phyloP scores from a whole-genome alignment of 2,888 invertebrate genomes.

The Apotomis capreana region DNA sequence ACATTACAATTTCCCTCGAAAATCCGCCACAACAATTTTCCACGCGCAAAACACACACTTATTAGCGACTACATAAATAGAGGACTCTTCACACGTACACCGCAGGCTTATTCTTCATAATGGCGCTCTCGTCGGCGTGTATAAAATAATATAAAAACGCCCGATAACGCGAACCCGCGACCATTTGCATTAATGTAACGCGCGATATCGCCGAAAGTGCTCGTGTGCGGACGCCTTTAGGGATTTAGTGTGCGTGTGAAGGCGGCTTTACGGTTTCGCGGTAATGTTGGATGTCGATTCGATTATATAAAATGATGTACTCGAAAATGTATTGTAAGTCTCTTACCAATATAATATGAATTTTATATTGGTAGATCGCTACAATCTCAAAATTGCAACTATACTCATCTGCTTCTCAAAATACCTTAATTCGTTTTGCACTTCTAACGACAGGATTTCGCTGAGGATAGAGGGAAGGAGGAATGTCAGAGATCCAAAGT shows the following conservation, averaged over 20 bases:
- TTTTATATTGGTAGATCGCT: no score
- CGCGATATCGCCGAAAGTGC: slow-evolving; percentile 53
- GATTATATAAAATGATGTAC: slow-evolving; percentile 2
- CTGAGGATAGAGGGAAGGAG: no score
- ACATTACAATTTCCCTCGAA: neutral
- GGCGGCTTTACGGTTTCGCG: slow-evolving; percentile 24
- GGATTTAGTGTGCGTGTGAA: slow-evolving; percentile 17
- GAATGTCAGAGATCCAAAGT: no score
- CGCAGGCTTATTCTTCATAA: slow-evolving; percentile 52
- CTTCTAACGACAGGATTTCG: no score
- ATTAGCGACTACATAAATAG: slow-evolving; percentile 22
- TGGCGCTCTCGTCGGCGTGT: slow-evolving; percentile 55
- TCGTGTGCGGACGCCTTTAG: neutral
- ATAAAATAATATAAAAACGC: slow-evolving; percentile 55
- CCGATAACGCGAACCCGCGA: slow-evolving; percentile 56
- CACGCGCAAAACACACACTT: slow-evolving; percentile 11
- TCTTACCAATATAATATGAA: no score
- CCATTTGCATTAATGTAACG: slow-evolving; percentile 71
- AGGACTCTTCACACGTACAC: slow-evolving; percentile 35
- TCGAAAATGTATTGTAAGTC: neutral
- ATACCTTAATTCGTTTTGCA: no score
- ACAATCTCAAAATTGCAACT: no score
- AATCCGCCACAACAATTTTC: neutral
- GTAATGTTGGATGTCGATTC: neutral
- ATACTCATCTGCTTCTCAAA: no score